Base-by-base conservation (phyloP, 2,888 invertebrate species). In the Apotomis betuletana region DNA sequence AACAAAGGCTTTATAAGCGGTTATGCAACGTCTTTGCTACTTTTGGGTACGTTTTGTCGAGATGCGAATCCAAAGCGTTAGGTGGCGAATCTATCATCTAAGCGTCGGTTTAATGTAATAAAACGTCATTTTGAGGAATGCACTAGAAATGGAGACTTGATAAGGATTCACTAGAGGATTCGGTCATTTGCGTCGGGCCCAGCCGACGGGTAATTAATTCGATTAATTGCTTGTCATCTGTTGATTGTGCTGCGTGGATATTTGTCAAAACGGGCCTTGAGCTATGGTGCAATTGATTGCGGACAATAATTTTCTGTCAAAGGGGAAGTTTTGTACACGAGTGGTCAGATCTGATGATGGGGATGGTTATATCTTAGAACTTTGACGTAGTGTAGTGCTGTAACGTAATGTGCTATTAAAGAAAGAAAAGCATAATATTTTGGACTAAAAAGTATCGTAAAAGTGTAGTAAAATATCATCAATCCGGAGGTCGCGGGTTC, bases 221-320 rank as follows among this genome's bases (percentile, higher is more conserved):
- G 83, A 88, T 87, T 90, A 91, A 91, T 90, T 87, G 87, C 86
- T 84, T 89, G 88, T 89, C 89, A 89, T 87, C 89, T 89, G 88
- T 88, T 89, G 89, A 90, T 90, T 85, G 87, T 84, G 81, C 82
- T 82, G 81, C 81, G 81, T 83, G 81, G 85, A 86, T 88, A 90
- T 90, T 90, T 88, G 86, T 90, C 90, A 90, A 88, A 89, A 89
- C 84, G 78, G 78, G 77, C 76, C 75, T 79, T 76, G 77, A 79
- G 76, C 78, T 75, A 74, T 74, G 75, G 75, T 59, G 49, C 60
- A 27, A 70, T 55, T 55, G 49, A 70, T 67, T 36, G 38, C 27
- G 8, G 27, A 41, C 57, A 57, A 15, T 62, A 70, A 52, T 36
- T 51, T 41, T 58, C 59, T 64, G 44, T 59, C 64, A 41, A 57